Percentiles rank a stretch among this genome's conserved stretches.
These are phyloP conservation scores for Pterobdella sp. DNA, from an alignment of 2,888 invertebrate genomes.

Conservation along the genomic window DNA sequence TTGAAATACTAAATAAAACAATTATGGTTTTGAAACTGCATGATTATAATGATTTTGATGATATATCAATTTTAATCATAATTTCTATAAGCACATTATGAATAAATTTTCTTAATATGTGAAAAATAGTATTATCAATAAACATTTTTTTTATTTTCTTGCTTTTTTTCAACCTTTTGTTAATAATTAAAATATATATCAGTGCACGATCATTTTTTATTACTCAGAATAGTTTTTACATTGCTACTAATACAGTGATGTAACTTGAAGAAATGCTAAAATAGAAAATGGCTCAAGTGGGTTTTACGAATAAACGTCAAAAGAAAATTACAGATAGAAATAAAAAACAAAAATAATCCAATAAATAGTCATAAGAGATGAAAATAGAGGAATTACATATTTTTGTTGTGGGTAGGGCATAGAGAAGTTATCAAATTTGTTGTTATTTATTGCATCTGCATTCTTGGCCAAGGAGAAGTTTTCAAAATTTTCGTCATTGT, in stretches of 20 bases:
- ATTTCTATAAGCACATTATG: too few relatives aligned
- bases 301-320: not conserved
- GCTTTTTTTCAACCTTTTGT: too few relatives aligned
- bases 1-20: too few relatives aligned
- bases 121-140: too few relatives aligned
- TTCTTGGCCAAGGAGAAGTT: conserved; percentile 10
- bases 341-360: not conserved
- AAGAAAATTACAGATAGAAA: not conserved
- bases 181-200: too few relatives aligned
- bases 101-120: too few relatives aligned
- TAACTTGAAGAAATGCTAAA: not conserved
- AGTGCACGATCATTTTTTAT: too few relatives aligned
- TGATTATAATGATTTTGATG: too few relatives aligned
- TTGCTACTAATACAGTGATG: not conserved
- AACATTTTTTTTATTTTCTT: too few relatives aligned
- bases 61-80: too few relatives aligned
- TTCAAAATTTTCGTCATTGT: not conserved
- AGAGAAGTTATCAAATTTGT: not conserved
- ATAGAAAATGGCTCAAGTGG: not conserved
- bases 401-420: conserved; percentile 2
- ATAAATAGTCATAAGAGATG: not conserved
- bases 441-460: not conserved
- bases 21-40: too few relatives aligned
- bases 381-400: conserved; percentile 7
- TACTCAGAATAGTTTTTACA: too few relatives aligned